Percentiles rank a stretch among this genome's conserved stretches.
Conservation (phyloP, 2,113 vertebrate species). For the Myanophis thanlyinensis region DNA sequence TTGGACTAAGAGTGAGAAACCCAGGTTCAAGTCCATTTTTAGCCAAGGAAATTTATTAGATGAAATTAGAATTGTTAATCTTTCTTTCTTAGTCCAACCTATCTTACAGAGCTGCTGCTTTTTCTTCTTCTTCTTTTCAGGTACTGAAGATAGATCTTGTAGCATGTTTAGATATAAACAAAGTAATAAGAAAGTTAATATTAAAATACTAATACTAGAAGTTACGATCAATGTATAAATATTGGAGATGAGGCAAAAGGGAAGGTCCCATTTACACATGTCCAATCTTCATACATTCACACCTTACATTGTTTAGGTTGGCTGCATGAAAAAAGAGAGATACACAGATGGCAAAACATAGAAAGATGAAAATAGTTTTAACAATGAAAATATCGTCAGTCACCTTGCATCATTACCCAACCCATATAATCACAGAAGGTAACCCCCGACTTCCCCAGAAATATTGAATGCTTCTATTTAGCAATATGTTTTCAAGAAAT, state of each 20-base stretch:
- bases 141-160: not conserved
- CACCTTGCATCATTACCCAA: not conserved
- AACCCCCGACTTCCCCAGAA: not conserved
- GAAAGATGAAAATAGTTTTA: not conserved
- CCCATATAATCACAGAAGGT: not conserved
- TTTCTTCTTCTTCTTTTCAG: no score
- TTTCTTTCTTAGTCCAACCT: not conserved
- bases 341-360: not conserved
- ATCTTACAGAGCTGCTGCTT: not conserved
- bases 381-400: not conserved
- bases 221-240: not conserved
- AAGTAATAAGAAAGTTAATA: not conserved
- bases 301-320: not conserved
- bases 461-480: not conserved
- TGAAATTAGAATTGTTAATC: not conserved
- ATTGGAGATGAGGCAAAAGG: not conserved
- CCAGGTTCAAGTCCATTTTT: not conserved
- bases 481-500: not conserved
- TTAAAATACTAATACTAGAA: not conserved
- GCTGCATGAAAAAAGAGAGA: not conserved
- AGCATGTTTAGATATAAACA: not conserved
- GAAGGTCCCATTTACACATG: not conserved
- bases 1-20: not conserved
- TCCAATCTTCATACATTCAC: not conserved
- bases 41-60: not conserved